phyloP scores from a whole-genome alignment of 2,797 vertebrate species.

The Pachyuromys duprasi region DNA sequence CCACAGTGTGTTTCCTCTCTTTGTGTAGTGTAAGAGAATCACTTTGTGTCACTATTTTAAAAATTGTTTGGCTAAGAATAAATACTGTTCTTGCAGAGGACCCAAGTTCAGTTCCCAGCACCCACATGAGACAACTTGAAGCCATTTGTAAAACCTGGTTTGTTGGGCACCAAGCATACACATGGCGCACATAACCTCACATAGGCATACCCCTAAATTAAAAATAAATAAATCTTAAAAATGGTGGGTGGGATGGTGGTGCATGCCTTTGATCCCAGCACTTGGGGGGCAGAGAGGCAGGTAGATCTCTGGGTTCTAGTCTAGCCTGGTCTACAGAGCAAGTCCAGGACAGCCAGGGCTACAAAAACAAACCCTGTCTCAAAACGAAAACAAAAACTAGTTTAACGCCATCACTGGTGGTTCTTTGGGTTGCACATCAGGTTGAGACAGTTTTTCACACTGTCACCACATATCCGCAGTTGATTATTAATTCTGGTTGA shows the following conservation, averaged over 20 bases:
- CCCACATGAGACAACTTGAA: neutral
- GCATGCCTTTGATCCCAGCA: neutral
- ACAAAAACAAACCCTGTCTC: neutral
- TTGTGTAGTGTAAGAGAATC: neutral
- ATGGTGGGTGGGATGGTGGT: neutral
- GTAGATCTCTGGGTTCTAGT: neutral
- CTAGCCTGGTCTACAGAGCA: neutral
- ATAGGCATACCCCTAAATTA: neutral
- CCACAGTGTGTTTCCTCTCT: neutral
- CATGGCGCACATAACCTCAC: neutral
- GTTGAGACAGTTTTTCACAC: neutral
- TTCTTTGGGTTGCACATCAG: neutral
- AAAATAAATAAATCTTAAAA: neutral
- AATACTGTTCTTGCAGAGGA: neutral
- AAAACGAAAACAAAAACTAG: neutral
- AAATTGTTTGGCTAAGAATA: neutral
- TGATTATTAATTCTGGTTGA: neutral
- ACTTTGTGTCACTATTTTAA: neutral
- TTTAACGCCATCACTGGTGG: no score
- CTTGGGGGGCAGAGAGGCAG: neutral
- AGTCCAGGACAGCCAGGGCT: neutral
- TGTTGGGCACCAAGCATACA: neutral
- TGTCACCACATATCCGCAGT: neutral
- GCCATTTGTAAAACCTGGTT: neutral
- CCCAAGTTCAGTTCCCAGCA: neutral